Evolutionary conservation across 2,113 vertebrate species (phyloP).

Genomic region (Rhinogobius similis): DNA sequence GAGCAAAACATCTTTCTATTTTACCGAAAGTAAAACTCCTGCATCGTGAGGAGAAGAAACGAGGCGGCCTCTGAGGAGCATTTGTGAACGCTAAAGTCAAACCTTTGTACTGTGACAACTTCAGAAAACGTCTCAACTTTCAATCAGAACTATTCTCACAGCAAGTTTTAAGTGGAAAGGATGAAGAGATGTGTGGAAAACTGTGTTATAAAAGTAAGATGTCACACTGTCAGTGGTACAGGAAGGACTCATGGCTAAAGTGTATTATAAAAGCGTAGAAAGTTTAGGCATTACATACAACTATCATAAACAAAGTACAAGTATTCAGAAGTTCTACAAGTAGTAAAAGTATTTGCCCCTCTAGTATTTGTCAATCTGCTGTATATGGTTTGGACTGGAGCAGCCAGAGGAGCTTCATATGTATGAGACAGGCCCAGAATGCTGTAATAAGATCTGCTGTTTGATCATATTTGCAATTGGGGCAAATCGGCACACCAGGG

Average conservation of each 20-base stretch:
- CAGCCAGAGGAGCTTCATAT: too few species aligned
- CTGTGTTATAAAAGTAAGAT: constrained; percentile 44
- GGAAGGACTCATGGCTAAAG: background rate
- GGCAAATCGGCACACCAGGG: background rate
- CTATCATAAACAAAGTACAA: background rate
- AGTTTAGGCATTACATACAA: background rate
- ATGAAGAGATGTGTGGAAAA: background rate
- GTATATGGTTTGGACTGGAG: too few species aligned
- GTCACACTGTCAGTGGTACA: constrained; percentile 18
- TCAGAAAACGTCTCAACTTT: constrained; percentile 62
- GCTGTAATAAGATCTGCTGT: background rate
- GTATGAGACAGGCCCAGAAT: background rate
- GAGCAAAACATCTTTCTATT: constrained; percentile 35
- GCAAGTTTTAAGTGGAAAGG: background rate
- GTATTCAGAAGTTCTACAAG: background rate
- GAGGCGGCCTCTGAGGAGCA: constrained; percentile 32
- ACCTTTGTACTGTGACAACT: constrained; percentile 48
- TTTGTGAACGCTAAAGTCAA: constrained; percentile 40
- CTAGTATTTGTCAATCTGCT: too few species aligned
- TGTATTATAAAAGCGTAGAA: background rate
- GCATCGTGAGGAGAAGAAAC: constrained; percentile 22
- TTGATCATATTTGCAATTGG: background rate
- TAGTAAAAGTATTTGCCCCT: background rate
- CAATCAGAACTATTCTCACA: constrained; percentile 43
- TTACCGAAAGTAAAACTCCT: constrained; percentile 30